These are phyloP conservation scores for Telmatochromis sp. DNA, from an alignment of 2,113 vertebrate genomes.

Conservation along the genomic window DNA sequence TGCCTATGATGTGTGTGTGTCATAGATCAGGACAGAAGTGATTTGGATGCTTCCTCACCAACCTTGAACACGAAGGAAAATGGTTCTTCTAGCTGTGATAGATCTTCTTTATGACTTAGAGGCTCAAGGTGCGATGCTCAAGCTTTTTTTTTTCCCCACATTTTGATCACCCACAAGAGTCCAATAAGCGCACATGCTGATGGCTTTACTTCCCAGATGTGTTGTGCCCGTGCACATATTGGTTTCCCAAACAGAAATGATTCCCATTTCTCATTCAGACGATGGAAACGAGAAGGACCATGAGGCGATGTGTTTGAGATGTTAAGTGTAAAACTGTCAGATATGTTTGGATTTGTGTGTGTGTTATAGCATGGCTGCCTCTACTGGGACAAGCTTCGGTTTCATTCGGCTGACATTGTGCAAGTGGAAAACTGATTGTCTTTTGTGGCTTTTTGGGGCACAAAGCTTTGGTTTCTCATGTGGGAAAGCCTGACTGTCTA, in stretches of 20 bases:
- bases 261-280: conserved; percentile 24
- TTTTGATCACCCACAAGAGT: conserved; percentile 54
- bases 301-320: background rate
- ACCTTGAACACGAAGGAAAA: conserved; percentile 34
- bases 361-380: background rate
- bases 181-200: conserved; percentile 24
- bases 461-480: background rate
- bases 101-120: conserved; percentile 39
- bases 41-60: background rate
- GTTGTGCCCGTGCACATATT: conserved; percentile 22
- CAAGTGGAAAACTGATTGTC: background rate
- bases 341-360: conserved; percentile 17
- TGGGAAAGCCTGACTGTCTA: conserved; percentile 1
- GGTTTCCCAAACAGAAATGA: conserved; percentile 21
- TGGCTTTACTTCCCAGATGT: background rate
- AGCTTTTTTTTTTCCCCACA: background rate
- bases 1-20: background rate
- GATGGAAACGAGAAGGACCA: background rate
- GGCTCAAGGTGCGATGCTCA: conserved; percentile 6
- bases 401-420: background rate
- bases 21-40: background rate
- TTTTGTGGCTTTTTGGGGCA: background rate
- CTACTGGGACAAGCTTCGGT: background rate
- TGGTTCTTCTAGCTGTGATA: conserved; percentile 36
- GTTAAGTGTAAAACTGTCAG: conserved; percentile 7